Conservation (phyloP, 2,888 invertebrate genomes). For the Nasonia oneida region DNA sequence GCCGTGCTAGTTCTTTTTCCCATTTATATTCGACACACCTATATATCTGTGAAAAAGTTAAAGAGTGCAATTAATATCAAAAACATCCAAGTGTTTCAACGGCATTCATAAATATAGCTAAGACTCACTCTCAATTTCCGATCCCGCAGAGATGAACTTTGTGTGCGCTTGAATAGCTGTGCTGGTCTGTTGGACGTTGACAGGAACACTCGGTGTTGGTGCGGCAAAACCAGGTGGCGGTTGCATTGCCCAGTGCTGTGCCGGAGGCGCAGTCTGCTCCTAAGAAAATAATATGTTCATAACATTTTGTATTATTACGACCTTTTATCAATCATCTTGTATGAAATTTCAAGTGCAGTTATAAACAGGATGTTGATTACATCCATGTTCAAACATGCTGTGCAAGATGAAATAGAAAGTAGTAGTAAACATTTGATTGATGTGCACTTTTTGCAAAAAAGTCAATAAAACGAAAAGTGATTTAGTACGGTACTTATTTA, state of each 20-base stretch:
- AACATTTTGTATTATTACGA: background rate
- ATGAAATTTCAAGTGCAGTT: background rate
- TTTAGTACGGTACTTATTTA: slow-evolving; percentile 32
- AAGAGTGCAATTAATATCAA: background rate
- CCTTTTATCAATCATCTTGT: background rate
- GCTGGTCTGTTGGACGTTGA: slow-evolving; percentile 75
- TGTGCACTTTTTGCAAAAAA: background rate
- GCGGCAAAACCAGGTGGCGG: slow-evolving; percentile 77
- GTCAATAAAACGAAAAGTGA: background rate
- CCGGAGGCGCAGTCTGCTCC: slow-evolving; percentile 74
- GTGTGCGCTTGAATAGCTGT: slow-evolving; percentile 78
- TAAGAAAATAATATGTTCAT: slow-evolving; percentile 58
- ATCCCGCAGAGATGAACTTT: slow-evolving; percentile 77
- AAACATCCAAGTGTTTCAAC: background rate
- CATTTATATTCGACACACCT: slow-evolving; percentile 66
- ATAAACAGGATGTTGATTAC: background rate
- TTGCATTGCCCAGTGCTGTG: slow-evolving; percentile 78
- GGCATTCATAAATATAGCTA: background rate
- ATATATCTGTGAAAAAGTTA: slow-evolving; percentile 71
- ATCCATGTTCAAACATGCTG: background rate
- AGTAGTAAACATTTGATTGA: background rate
- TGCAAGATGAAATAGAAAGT: background rate
- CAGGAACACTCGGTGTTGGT: slow-evolving; percentile 73
- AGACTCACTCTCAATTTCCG: slow-evolving; percentile 77
- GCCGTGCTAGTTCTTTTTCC: slow-evolving; percentile 65